Evolutionary conservation across 2,113 vertebrate genomes (phyloP), one percentile per base, ranked within the genome.

Genomic region (Heterotis niloticus): DNA sequence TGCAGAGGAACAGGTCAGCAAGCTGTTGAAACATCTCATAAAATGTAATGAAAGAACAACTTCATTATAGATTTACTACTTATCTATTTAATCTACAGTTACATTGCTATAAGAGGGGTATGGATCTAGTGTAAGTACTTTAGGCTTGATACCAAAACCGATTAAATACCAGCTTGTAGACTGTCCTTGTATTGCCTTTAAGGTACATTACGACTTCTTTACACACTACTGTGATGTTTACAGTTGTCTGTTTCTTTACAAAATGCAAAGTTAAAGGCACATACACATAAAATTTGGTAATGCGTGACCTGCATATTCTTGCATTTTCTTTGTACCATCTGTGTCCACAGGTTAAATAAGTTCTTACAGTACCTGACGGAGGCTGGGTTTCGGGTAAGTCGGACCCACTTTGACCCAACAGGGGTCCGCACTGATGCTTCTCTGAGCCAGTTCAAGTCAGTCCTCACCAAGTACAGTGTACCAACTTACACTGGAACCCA

Each of bases 341-440:
- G 44, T 20, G 44, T 67, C 17, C 84, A 0, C 88, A 99, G 98
- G 92, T 85, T 99, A 83, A 99, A 99, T 79, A 98, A 96, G 82
- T 99, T 99, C 80, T 88, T 99, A 24, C 94, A 89, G 86, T 97
- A 94, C 82, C 90, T 99, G 76, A 95, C 92, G 0, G 93, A 98
- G 88, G 97, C 95, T 0, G 96, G 98, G 11, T 99, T 96, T 90
- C 90, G 94, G 79, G 97, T 98, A 24, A 96, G 96, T 66, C 93
- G 98, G 80, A 99, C 98, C 4, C 98, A 99, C 88, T 99, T 98
- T 7, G 98, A 99, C 82, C 98, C 98, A 0, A 98, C 96, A 12
- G 96, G 97, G 16, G 92, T 99, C 10, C 96, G 96, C 73, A 99
- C 97, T 0, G 93, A 95, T 0, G 96, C 96, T 0, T 93, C 94